Evolutionary conservation across 2,888 invertebrate species (phyloP), one percentile per base, ranked within the genome.

Genomic region (Tenthredo mesomela): DNA sequence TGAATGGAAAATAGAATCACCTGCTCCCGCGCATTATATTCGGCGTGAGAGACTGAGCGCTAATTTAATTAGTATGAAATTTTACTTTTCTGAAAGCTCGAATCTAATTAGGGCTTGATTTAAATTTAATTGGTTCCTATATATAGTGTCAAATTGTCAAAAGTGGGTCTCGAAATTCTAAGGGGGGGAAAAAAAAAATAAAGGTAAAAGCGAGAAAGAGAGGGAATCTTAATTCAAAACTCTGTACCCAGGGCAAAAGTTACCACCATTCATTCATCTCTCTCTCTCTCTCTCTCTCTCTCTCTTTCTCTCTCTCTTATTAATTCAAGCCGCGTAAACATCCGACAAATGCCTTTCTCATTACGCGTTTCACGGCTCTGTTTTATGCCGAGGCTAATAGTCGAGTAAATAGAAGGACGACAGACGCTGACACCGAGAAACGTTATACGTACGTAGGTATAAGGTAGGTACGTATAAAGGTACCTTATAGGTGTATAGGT

Each of bases 141-240:
- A 29, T 33, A 67, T 67, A 54, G 77, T 77, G 77, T 77, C 77
- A 77, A 77, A 73, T 73, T 73, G 71, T 73, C 71, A 73, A 73
- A 67, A 67, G 67, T 33, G 25, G 18, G 54, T n/a, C 67, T 67
- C 33, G 29, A 73, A 73, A n/a, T 43, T 40, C 25, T 25, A 18
- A 15, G 33, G 33, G 29, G 15, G 6, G 33, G 6, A 12, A 0
- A 43, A 12, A 0, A 43, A 21, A 29, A 33, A 67, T 29, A 18
- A 12, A 18, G 67, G 29, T 29, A 33, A 33, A 47, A 47, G 15
- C 15, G 47, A 29, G 25, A 67, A 15, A 25, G 15, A 18, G 67
- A 15, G 70, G 18, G 43, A 21, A 40, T 73, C 21, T 73, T 43
- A 73, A 43, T 73, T 73, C 40, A 43, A 43, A 73, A 43, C n/a